Conservation (phyloP, 1,140 invertebrate species). For the Macrosteles quadrilineatus region DNA sequence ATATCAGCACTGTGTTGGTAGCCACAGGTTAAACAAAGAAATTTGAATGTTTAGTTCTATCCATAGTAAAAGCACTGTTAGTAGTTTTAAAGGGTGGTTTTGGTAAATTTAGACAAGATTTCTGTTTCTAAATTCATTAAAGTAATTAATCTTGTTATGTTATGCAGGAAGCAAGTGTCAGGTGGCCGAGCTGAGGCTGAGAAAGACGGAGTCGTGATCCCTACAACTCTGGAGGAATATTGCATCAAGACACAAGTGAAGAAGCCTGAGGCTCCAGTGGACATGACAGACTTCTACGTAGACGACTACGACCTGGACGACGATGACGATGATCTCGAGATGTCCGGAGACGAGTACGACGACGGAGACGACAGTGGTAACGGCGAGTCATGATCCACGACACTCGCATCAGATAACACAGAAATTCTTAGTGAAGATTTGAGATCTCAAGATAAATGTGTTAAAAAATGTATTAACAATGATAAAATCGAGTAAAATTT, state of each 20-base stretch:
- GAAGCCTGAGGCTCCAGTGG: slow-evolving; percentile 72
- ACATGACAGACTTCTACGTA: slow-evolving; percentile 92
- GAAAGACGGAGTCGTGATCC: slow-evolving; percentile 95
- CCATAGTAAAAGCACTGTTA: too few species aligned
- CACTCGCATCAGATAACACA: neutral
- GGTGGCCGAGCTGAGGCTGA: slow-evolving; percentile 93
- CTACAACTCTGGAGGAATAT: slow-evolving; percentile 97
- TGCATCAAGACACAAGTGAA: slow-evolving; percentile 89
- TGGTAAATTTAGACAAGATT: too few species aligned
- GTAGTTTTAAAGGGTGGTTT: too few species aligned
- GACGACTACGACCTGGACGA: slow-evolving; percentile 86
- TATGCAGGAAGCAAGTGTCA: slow-evolving; percentile 91
- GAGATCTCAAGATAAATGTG: slow-evolving; percentile 4
- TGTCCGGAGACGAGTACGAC: slow-evolving; percentile 59
- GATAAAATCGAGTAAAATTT: slow-evolving; percentile 1
- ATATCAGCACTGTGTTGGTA: too few species aligned
- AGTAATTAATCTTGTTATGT: too few species aligned
- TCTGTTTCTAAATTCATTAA: too few species aligned
- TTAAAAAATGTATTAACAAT: neutral
- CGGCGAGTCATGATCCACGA: slow-evolving; percentile 57
- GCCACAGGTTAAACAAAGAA: too few species aligned
- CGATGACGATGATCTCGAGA: slow-evolving; percentile 60
- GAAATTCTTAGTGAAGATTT: neutral
- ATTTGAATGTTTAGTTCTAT: too few species aligned
- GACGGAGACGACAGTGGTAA: slow-evolving; percentile 82